phyloP scores from a whole-genome alignment of 2,888 invertebrate genomes.

The Ischnura elegans region DNA sequence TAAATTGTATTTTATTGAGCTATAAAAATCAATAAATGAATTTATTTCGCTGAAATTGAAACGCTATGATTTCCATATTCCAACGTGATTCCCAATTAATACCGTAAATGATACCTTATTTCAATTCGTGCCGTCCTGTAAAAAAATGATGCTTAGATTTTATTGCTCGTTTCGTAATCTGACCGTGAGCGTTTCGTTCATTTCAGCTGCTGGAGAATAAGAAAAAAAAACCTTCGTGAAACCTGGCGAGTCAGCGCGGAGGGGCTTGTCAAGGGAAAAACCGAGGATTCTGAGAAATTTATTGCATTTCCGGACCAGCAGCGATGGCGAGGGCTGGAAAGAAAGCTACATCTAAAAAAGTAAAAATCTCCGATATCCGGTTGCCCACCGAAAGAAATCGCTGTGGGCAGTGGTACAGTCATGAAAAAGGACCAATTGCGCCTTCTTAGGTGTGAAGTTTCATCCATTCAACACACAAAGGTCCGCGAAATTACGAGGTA shows the following conservation, averaged over 20 bases:
- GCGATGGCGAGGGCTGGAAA: background rate
- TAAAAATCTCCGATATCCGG: background rate
- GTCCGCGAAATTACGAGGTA: background rate
- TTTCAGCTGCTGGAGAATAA: background rate
- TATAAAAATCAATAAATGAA: too few species aligned
- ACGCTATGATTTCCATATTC: too few species aligned
- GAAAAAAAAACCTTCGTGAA: background rate
- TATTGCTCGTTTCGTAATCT: too few species aligned
- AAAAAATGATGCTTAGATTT: too few species aligned
- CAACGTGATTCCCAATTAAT: too few species aligned
- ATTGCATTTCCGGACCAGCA: background rate
- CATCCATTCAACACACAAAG: background rate
- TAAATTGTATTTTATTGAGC: too few species aligned
- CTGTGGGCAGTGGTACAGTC: background rate
- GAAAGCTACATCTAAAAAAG: background rate
- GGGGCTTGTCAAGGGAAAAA: conserved; percentile 16
- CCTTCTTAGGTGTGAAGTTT: background rate
- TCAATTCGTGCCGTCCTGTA: too few species aligned
- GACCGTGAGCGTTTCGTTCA: background rate
- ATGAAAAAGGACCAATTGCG: background rate
- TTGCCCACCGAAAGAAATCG: background rate
- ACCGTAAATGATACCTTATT: too few species aligned
- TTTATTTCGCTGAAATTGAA: too few species aligned
- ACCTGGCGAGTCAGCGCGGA: background rate
- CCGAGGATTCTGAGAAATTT: background rate